phyloP scores from a whole-genome alignment of 2,888 invertebrate genomes.

The Protonemura montana region DNA sequence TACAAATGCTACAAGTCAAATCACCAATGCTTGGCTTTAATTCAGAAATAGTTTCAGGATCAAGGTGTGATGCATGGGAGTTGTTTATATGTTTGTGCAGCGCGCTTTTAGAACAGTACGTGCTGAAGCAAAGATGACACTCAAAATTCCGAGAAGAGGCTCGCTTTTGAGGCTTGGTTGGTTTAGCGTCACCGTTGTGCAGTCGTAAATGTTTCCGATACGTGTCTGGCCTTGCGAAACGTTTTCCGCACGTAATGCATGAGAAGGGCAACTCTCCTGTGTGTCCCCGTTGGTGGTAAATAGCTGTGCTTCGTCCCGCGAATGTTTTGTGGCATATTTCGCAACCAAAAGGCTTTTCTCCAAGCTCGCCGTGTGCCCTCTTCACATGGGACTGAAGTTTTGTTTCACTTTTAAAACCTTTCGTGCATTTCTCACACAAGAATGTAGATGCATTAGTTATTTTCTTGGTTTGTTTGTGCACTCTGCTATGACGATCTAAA shows the following conservation, averaged over 20 bases:
- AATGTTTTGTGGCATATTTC: slow-evolving; percentile 49
- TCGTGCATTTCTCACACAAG: slow-evolving; percentile 45
- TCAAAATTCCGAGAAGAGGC: slow-evolving; percentile 37
- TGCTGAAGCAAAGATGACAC: slow-evolving; percentile 51
- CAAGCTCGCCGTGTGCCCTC: slow-evolving; percentile 40
- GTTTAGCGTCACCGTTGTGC: slow-evolving; percentile 39
- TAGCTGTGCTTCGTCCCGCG: slow-evolving; percentile 45
- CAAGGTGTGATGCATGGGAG: background rate
- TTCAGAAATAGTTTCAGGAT: slow-evolving; percentile 7
- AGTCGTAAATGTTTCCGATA: slow-evolving; percentile 51
- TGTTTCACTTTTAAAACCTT: slow-evolving; percentile 43
- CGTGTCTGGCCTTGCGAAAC: slow-evolving; percentile 51
- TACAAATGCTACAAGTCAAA: slow-evolving; percentile 41
- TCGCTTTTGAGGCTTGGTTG: slow-evolving; percentile 46
- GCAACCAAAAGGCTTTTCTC: slow-evolving; percentile 46
- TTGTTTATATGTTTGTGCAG: slow-evolving; percentile 51
- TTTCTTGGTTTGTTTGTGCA: slow-evolving; percentile 37
- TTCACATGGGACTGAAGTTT: slow-evolving; percentile 45
- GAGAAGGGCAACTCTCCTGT: slow-evolving; percentile 52
- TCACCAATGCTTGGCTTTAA: background rate
- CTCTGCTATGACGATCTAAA: slow-evolving; percentile 49
- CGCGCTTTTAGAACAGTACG: slow-evolving; percentile 50
- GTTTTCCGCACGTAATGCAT: slow-evolving; percentile 52
- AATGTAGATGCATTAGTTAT: background rate
- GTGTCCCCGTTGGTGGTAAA: slow-evolving; percentile 50